These are phyloP conservation scores for Dinocampus coccinellae DNA, from an alignment of 2,888 invertebrate species.

Conservation along the genomic window DNA sequence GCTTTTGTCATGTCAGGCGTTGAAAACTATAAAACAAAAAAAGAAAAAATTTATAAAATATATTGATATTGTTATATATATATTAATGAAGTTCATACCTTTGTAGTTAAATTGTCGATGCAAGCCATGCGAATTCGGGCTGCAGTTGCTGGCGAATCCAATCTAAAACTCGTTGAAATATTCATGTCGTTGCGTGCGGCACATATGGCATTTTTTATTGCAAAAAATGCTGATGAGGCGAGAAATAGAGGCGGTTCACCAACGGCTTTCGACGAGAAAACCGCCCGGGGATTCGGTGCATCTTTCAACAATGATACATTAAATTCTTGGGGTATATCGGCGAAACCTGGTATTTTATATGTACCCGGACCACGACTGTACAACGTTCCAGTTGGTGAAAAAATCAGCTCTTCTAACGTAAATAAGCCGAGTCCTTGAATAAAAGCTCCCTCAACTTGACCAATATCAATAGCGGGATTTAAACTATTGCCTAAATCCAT, in stretches of 20 bases:
- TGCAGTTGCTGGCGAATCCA: conserved; percentile 90
- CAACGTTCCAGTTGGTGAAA: conserved; percentile 85
- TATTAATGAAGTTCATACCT: conserved; percentile 72
- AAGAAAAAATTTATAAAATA: background rate
- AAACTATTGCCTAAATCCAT: conserved; percentile 97
- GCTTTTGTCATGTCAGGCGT: conserved; percentile 49
- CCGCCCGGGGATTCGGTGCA: conserved; percentile 90
- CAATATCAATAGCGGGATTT: conserved; percentile 97
- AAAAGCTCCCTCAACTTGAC: conserved; percentile 96
- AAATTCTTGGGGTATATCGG: conserved; percentile 91
- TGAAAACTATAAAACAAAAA: conserved; percentile 49
- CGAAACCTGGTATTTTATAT: conserved; percentile 94
- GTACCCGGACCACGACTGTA: conserved; percentile 92
- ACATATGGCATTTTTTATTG: conserved; percentile 88
- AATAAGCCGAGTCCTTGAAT: conserved; percentile 95
- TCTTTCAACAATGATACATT: conserved; percentile 93
- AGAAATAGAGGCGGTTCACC: conserved; percentile 96
- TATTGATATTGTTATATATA: background rate
- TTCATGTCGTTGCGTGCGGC: conserved; percentile 83
- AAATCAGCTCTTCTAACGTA: conserved; percentile 90
- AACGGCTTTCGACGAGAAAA: conserved; percentile 97
- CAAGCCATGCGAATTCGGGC: conserved; percentile 92
- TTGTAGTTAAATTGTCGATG: conserved; percentile 83
- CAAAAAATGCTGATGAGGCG: conserved; percentile 89
- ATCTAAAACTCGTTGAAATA: conserved; percentile 72